Evolutionary conservation across 2,113 vertebrate species (phyloP).

Genomic region (Chloebia gouldiae): DNA sequence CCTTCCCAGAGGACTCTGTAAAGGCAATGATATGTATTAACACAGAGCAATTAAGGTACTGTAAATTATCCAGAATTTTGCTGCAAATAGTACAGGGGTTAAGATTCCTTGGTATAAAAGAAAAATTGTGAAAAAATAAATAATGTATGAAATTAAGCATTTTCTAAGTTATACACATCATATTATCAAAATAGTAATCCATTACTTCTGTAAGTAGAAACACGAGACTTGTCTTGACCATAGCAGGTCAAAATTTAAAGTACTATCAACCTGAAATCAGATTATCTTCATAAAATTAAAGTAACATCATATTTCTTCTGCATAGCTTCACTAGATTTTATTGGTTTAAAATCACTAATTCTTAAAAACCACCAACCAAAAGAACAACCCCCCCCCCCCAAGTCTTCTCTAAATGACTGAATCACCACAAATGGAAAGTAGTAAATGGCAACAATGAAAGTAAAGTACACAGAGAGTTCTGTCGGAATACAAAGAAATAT

Average conservation of each 20-base stretch:
- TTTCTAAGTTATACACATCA: background rate
- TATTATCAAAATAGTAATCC: background rate
- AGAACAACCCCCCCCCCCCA: accelerated
- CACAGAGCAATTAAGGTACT: background rate
- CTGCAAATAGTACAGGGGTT: background rate
- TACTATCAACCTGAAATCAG: background rate
- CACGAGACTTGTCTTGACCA: background rate
- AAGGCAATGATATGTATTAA: background rate
- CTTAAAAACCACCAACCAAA: background rate
- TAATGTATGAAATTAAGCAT: accelerated
- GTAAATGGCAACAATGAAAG: background rate
- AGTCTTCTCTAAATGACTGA: background rate
- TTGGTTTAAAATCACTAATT: background rate
- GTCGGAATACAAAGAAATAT: background rate
- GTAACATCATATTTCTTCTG: background rate
- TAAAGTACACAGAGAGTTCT: background rate
- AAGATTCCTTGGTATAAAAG: background rate
- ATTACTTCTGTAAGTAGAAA: background rate
- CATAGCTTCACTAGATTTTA: background rate
- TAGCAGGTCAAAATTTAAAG: background rate
- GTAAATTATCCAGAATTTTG: background rate
- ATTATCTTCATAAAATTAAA: background rate
- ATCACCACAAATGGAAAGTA: background rate
- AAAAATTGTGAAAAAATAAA: background rate
- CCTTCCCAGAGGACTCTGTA: background rate